Conservation (phyloP, 37 sponge, comb jelly and placozoan genomes). For the Haliclona indistincta region DNA sequence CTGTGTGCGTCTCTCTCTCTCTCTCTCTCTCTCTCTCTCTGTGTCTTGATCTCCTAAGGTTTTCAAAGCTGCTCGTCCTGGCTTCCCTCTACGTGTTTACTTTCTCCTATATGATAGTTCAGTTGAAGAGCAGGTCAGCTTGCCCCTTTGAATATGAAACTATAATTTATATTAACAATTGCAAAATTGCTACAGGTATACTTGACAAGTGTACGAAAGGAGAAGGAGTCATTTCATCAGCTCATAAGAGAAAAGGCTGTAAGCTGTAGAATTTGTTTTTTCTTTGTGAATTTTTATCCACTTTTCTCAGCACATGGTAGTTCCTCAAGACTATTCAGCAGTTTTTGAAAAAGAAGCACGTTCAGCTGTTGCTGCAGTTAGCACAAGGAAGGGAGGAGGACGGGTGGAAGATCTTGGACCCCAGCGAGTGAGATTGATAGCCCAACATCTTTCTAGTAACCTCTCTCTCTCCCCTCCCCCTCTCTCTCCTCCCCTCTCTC, state of each 20-base stretch:
- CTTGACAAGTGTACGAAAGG: slow-evolving; percentile 80
- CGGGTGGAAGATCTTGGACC: background rate
- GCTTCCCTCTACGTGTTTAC: slow-evolving; percentile 84
- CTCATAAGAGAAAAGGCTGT: slow-evolving; percentile 88
- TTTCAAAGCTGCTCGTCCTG: slow-evolving; percentile 73
- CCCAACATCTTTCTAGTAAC: too few relatives aligned
- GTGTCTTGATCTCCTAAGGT: slow-evolving; percentile 48
- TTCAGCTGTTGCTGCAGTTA: too few relatives aligned
- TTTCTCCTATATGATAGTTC: slow-evolving; percentile 96
- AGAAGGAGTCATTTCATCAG: slow-evolving; percentile 93
- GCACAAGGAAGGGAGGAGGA: too few relatives aligned
- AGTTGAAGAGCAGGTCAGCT: slow-evolving; percentile 90
- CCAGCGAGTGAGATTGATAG: background rate
- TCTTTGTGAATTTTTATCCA: too few relatives aligned
- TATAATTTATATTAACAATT: background rate
- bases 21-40: background rate
- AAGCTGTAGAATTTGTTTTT: slow-evolving; percentile 14
- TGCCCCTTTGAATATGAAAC: background rate
- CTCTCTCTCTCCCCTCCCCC: too few relatives aligned
- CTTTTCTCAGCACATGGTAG: too few relatives aligned
- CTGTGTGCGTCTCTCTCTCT: too few relatives aligned
- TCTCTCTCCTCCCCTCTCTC: too few relatives aligned
- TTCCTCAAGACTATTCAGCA: too few relatives aligned
- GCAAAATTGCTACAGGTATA: slow-evolving; percentile 63
- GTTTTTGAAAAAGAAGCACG: too few relatives aligned